Percentiles rank a stretch among this genome's conserved stretches.
phyloP scores from a whole-genome alignment of 2,888 invertebrate species.

The Biston betularia region DNA sequence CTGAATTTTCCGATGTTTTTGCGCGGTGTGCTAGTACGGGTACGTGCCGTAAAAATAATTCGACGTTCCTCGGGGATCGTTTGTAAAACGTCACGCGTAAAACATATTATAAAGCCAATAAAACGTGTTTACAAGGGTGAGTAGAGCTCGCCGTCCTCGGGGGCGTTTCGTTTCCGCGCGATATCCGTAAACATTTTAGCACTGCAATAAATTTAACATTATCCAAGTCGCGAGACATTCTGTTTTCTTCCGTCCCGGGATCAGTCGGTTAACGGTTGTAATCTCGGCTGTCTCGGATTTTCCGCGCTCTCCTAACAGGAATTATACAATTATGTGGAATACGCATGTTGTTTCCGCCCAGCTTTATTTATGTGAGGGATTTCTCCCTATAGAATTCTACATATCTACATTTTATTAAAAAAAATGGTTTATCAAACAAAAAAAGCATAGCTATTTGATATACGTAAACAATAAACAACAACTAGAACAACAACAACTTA shows the following conservation, averaged over 20 bases:
- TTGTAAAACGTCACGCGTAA: conserved; percentile 87
- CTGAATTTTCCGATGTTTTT: conserved; percentile 77
- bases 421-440: background rate
- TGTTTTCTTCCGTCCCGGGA: conserved; percentile 82
- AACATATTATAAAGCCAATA: conserved; percentile 87
- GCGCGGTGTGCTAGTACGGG: conserved; percentile 73
- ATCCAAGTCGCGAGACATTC: conserved; percentile 83
- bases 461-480: background rate
- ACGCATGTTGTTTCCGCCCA: conserved; percentile 63
- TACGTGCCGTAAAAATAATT: conserved; percentile 85
- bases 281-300: conserved; percentile 80
- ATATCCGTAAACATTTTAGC: conserved; percentile 86
- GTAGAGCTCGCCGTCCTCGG: conserved; percentile 75
- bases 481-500: no score
- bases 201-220: conserved; percentile 85
- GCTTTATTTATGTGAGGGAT: conserved; percentile 49
- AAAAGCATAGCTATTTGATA: no score
- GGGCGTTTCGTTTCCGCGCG: conserved; percentile 72
- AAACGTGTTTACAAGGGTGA: conserved; percentile 86
- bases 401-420: conserved; percentile 19
- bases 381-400: conserved; percentile 41
- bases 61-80: conserved; percentile 83
- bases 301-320: conserved; percentile 71
- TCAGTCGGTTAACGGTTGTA: conserved; percentile 84
- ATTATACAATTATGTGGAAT: conserved; percentile 78